Evolutionary conservation across 2,797 vertebrate species (phyloP).

Genomic region (Sylvia borin): DNA sequence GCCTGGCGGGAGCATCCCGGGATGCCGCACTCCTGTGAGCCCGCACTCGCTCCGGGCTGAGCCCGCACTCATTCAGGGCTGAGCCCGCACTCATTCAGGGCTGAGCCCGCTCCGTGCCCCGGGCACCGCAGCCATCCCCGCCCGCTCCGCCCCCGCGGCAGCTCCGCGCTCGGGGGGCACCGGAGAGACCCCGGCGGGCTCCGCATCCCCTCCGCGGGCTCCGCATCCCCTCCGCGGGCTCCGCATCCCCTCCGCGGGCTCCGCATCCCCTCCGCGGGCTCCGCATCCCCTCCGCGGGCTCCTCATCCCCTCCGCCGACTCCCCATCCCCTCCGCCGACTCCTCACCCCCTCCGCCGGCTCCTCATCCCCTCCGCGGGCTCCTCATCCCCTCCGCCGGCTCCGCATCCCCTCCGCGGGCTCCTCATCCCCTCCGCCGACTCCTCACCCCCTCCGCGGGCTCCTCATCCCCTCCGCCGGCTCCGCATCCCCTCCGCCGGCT

Average conservation of each 20-base stretch:
- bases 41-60: too few species aligned
- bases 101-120: not conserved
- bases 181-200: not conserved
- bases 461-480: not conserved
- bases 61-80: not conserved
- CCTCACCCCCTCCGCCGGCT: not conserved
- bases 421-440: too few species aligned
- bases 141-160: not conserved
- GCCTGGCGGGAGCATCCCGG: not conserved
- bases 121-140: not conserved
- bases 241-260: not conserved
- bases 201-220: not conserved
- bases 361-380: not conserved
- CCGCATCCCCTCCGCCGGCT: not conserved
- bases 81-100: fast-evolving
- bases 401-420: too few species aligned
- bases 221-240: not conserved
- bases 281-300: not conserved
- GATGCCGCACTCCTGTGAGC: too few species aligned
- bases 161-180: not conserved
- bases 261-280: not conserved
- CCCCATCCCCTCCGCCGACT: not conserved
- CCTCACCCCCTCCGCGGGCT: too few species aligned
- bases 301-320: not conserved
- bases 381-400: not conserved